Percentiles rank a stretch among this genome's conserved stretches.
These are phyloP conservation scores for Nothoprocta pentlandii DNA, from an alignment of 2,113 vertebrate genomes.

Conservation along the genomic window DNA sequence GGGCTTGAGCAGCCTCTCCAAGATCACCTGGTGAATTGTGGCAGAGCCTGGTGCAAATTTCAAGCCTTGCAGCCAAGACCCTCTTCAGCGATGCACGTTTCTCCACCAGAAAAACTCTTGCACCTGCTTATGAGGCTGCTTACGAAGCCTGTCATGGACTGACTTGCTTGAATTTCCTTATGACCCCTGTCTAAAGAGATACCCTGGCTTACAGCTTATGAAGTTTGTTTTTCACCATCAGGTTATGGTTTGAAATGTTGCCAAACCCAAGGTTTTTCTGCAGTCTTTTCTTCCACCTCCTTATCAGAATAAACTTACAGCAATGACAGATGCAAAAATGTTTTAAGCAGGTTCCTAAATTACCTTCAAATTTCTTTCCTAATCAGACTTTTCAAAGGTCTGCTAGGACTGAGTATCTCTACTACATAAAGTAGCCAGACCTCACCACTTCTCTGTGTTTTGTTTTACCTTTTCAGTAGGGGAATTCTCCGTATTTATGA, in stretches of 20 bases:
- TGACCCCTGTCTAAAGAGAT: not conserved
- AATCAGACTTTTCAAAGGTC: not conserved
- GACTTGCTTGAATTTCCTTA: not conserved
- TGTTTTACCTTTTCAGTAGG: not conserved
- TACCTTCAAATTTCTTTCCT: not conserved
- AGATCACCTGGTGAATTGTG: accelerated
- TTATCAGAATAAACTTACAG: not conserved
- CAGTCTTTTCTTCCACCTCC: not conserved
- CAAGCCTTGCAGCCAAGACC: not conserved
- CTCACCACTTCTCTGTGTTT: not conserved
- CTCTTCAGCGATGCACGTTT: accelerated
- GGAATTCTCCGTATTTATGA: not conserved
- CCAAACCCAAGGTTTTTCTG: not conserved
- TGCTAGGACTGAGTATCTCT: not conserved
- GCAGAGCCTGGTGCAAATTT: accelerated
- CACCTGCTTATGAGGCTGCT: not conserved
- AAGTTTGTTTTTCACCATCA: slow-evolving; percentile 13
- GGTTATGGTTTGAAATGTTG: not conserved
- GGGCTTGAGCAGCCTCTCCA: not conserved
- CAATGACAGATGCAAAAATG: not conserved
- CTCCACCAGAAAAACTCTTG: accelerated
- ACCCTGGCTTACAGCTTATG: not conserved
- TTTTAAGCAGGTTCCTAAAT: slow-evolving; percentile 5
- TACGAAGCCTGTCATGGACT: not conserved
- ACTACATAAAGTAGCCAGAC: not conserved